Evolutionary conservation across 1,140 invertebrate species (phyloP), one percentile per base, ranked within the genome.

Genomic region (Samia ricini): DNA sequence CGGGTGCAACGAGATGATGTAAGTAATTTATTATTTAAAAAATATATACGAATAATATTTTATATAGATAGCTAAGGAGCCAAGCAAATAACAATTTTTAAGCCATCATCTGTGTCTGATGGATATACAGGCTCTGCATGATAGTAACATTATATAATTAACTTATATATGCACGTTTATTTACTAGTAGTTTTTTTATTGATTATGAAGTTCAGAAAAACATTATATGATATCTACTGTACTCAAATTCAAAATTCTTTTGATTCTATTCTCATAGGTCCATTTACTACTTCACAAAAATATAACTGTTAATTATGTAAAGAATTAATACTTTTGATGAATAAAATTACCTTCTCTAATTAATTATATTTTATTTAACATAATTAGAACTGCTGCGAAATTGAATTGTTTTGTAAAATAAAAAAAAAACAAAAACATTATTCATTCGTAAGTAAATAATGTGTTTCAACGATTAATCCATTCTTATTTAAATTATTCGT

Each of bases 1-100:
- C 74, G 77, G 85, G 81, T 82, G 74, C 83, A 77, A 81, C 85
- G 87, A 88, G 87, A 82, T 79, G 74, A 87, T 76, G 87, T 89
- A 88, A 89, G 87, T 89, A 85, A 83, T 71, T 82, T 78, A 78
- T 74, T 78, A 75, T 72, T 77, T 79, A 76, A 72, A 72, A 72
- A 76, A 73, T 79, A 42, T 42, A 42, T 42, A 42, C 12, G 10
- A 42, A 15, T 42, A 73, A 66, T 77, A 78, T 84, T 85, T 76
- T 80, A 74, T 72, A 66, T n/a, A n/a, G n/a, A 69, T 74, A 71
- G 64, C 55, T 70, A 83, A 81, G 78, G 78, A 73, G 70, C 71
- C 71, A 76, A 71, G 75, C 59, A 65, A 74, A 72, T 56, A 70
- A 71, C 64, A 74, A 75, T 74, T 74, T n/a, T 50, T 69, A 72